phyloP scores from a whole-genome alignment of 2,888 invertebrate genomes.

The Saturnia pavonia region DNA sequence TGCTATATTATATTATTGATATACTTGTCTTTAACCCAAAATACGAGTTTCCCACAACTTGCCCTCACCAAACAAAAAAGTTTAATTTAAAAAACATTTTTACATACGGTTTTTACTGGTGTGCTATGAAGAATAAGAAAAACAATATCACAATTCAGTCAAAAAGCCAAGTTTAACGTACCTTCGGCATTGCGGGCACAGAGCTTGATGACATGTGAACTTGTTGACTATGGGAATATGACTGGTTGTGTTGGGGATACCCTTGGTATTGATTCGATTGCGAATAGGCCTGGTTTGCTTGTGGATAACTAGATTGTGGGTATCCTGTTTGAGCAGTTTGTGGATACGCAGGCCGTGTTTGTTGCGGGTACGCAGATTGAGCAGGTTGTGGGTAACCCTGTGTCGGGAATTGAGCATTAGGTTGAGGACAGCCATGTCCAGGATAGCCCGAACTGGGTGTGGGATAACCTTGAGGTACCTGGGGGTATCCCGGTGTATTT shows the following conservation, averaged over 20 bases:
- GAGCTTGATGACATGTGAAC: conserved; percentile 53
- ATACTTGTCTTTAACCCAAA: conserved; percentile 4
- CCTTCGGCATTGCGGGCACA: conserved; percentile 53
- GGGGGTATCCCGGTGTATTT: conserved; percentile 58
- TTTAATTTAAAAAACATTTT: not conserved
- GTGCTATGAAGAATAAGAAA: conserved; percentile 21
- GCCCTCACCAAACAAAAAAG: conserved; percentile 8
- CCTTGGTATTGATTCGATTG: conserved; percentile 58
- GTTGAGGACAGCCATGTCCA: conserved; percentile 45
- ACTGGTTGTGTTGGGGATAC: conserved; percentile 47
- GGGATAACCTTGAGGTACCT: conserved; percentile 56
- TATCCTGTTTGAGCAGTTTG: conserved; percentile 35
- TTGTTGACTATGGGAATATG: conserved; percentile 49
- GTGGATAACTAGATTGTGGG: conserved; percentile 38
- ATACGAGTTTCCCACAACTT: conserved; percentile 21
- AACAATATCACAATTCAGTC: conserved; percentile 27
- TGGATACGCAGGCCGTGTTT: conserved; percentile 35
- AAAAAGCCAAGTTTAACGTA: conserved; percentile 48
- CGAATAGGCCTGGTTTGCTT: conserved; percentile 40
- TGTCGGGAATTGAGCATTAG: conserved; percentile 47
- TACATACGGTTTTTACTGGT: not conserved
- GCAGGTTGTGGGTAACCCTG: conserved; percentile 45
- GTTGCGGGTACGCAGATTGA: conserved; percentile 37
- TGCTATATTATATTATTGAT: not conserved
- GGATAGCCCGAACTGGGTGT: conserved; percentile 46